Evolutionary conservation across 1,140 invertebrate genomes (phyloP).

Genomic region (Drosophila santomea): DNA sequence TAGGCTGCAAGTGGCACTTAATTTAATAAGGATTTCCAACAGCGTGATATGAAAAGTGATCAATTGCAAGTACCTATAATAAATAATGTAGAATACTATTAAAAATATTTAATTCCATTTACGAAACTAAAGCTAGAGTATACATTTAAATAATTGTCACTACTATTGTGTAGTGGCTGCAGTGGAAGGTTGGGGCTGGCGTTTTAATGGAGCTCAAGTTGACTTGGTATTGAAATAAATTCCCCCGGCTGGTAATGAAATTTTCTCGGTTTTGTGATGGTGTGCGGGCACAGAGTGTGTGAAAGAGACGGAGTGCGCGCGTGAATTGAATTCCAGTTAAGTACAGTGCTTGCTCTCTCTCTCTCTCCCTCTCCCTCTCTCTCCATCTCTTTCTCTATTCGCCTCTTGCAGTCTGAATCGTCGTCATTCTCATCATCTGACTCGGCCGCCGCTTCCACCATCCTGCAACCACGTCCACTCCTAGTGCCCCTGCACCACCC

Average conservation of each 20-base stretch:
- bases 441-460: background rate
- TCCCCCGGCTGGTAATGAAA: constrained; percentile 45
- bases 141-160: too few relatives aligned
- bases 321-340: constrained; percentile 11
- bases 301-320: background rate
- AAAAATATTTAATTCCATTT: too few relatives aligned
- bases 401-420: constrained; percentile 28
- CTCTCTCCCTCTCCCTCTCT: background rate
- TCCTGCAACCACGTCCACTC: background rate
- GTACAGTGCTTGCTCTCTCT: background rate
- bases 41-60: too few relatives aligned
- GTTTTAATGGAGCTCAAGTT: constrained; percentile 4
- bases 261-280: constrained; percentile 12
- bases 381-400: background rate
- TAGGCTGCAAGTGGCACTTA: too few relatives aligned
- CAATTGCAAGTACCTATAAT: too few relatives aligned
- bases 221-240: constrained; percentile 22
- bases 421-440: constrained; percentile 27
- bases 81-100: background rate
- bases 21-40: too few relatives aligned
- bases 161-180: background rate
- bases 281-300: constrained; percentile 8
- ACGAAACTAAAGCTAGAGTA: too few relatives aligned
- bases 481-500: background rate
- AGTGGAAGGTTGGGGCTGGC: background rate